Evolutionary conservation across 2,888 invertebrate genomes (phyloP), one percentile per base, ranked within the genome.

Genomic region (Ganaspis brasiliensis): DNA sequence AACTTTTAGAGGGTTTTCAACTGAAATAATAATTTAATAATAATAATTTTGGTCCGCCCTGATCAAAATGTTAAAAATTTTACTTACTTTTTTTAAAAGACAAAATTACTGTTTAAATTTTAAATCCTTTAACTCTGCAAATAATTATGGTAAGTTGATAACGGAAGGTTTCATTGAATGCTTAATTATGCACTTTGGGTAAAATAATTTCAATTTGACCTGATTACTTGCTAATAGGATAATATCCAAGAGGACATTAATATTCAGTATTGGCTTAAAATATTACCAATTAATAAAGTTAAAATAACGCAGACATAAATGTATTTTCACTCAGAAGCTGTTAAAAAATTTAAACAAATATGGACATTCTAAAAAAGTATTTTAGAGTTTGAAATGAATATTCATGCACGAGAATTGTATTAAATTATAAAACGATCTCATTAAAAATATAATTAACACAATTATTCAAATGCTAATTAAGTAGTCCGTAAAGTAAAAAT

Each of bases 151-250:
- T 9, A 52, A 19, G 19, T 52, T 19, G 16, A 16, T 52, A 16
- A 52, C 1, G 19, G 9, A 19, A 52, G 52, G 16, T 19, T 19
- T 19, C 19, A 52, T 52, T 19, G 9, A 4, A 19, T 6, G 19
- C 52, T 8, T 52, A 19, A 52, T 52, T 52, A 19, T 14, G 19
- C 52, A 52, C 16, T 52, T 52, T 52, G 52, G 52, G 52, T 19
- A 9, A 16, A 19, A 52, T 52, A 52, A 52, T 52, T 52, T 52
- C 19, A 52, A 52, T 52, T 52, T 52, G 52, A 19, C 52, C 52
- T 52, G 19, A 52, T 52, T 52, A 52, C 52, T 6, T 6, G 9
- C 19, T 16, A 52, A 16, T 52, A 19, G 16, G 52, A 52, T 52
- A 52, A 52, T 52, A 16, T 52, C 52, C 19, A 19, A 16, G 9